Base-by-base conservation (phyloP, 2,113 vertebrate species). In the Okapia johnstoni region DNA sequence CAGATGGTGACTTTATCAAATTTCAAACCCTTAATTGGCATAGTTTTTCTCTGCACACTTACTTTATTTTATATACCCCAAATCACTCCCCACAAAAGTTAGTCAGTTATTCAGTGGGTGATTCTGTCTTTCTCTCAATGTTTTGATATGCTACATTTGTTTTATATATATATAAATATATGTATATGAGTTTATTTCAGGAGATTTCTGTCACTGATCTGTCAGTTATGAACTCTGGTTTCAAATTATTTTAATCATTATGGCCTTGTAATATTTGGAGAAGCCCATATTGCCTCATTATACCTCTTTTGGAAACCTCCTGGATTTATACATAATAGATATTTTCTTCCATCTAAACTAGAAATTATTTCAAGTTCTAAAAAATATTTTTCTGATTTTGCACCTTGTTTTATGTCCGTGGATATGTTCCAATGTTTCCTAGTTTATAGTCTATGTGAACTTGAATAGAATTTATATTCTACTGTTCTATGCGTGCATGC, bases 341-440 rank as follows among this genome's bases (percentile, higher is more conserved):
- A 28, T 70, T 50, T 90, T 88, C 36, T 90, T 36, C 14, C 23
- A 85, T 83, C 48, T 77, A 89, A 88, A 3, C 25, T 80, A 88
- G 57, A 85, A 95, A 92, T 83, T 63, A 70, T 89, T 95, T 95
- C 55, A 83, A 46, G n/a, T 66, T 95, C n/a, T 92, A 55, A 87
- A 66, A 43, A 73, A 25, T 73, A 40, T 6, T 70, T 40, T 73
- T 73, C 36, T 40, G 40, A 40, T 73, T 73, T 73, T 73, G 5
- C 36, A 73, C 66, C 36, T 73, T 70, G n/a, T 70, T 40, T 70
- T 73, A 40, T 40, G 66, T 73, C 36, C 1, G 0, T 73, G 66
- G 17, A 40, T 25, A 40, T 6, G 36, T 73, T 73, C 36, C 36
- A 73, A 0, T 73, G 66, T 73, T 25, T 40, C 66, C 66, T 40